phyloP scores from a whole-genome alignment of 2,888 invertebrate species.

The Apodemia hepburni region DNA sequence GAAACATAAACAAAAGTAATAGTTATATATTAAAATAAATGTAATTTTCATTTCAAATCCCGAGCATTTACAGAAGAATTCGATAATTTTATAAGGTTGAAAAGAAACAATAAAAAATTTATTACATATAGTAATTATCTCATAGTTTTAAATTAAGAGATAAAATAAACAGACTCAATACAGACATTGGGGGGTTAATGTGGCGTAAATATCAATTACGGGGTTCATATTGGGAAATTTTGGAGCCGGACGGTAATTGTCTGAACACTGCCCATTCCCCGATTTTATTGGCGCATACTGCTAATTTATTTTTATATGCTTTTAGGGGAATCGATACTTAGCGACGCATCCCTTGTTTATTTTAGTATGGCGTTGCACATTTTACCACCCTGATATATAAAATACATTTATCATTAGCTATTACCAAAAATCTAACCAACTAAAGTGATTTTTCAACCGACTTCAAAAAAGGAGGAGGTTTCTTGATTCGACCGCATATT shows the following conservation, averaged over 20 bases:
- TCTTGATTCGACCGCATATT: too few relatives aligned
- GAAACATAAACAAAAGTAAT: not conserved
- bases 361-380: not conserved
- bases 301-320: constrained; percentile 69
- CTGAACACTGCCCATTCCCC: constrained; percentile 39
- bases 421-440: too few relatives aligned
- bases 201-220: constrained; percentile 74
- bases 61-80: not conserved
- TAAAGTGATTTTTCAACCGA: too few relatives aligned
- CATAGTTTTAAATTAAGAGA: constrained; percentile 46
- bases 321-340: constrained; percentile 27
- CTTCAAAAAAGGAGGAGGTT: too few relatives aligned
- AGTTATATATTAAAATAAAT: too few relatives aligned
- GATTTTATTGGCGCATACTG: constrained; percentile 57
- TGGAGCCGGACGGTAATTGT: constrained; percentile 56
- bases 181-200: constrained; percentile 52
- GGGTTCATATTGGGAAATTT: constrained; percentile 55
- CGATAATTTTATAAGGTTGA: not conserved
- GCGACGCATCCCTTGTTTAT: constrained; percentile 9
- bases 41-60: not conserved
- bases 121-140: constrained; percentile 10
- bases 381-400: not conserved
- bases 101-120: not conserved
- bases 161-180: constrained; percentile 45
- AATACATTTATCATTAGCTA: not conserved